These are phyloP conservation scores for Dendroctonus ponderosae DNA, from an alignment of 1,140 invertebrate genomes.

Conservation along the genomic window DNA sequence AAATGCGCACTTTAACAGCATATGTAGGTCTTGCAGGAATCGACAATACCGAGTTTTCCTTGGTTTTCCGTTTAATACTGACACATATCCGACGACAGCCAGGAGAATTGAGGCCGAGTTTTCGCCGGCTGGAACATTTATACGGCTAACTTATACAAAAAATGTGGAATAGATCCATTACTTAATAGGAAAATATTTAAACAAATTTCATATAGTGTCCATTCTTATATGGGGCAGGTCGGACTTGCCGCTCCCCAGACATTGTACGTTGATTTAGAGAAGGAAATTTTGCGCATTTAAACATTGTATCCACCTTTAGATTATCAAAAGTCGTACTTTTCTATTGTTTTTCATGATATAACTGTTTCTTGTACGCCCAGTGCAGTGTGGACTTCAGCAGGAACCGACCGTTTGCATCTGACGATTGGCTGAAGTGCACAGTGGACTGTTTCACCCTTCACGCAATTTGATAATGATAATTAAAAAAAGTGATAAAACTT, in stretches of 20 bases:
- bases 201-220: not conserved
- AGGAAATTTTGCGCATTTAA: too few species aligned
- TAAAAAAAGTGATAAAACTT: slow-evolving; percentile 42
- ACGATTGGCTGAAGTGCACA: too few species aligned
- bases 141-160: slow-evolving; percentile 1
- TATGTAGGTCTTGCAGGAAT: slow-evolving; percentile 6
- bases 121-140: not conserved
- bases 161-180: slow-evolving; percentile 3
- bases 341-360: too few species aligned
- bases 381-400: too few species aligned
- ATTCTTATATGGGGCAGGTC: too few species aligned
- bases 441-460: not conserved
- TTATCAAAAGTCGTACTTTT: too few species aligned
- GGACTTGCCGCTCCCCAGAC: too few species aligned
- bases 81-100: slow-evolving; percentile 6
- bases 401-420: too few species aligned
- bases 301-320: too few species aligned
- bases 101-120: too few species aligned
- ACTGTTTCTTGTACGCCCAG: too few species aligned
- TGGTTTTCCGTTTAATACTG: slow-evolving; percentile 1
- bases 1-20: slow-evolving; percentile 6
- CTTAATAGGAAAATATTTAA: slow-evolving; percentile 1
- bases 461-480: slow-evolving; percentile 21
- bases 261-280: too few species aligned
- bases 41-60: slow-evolving; percentile 11